Evolutionary conservation across 2,797 vertebrate species (phyloP), one percentile per base, ranked within the genome.

Genomic region (Pterois miles): DNA sequence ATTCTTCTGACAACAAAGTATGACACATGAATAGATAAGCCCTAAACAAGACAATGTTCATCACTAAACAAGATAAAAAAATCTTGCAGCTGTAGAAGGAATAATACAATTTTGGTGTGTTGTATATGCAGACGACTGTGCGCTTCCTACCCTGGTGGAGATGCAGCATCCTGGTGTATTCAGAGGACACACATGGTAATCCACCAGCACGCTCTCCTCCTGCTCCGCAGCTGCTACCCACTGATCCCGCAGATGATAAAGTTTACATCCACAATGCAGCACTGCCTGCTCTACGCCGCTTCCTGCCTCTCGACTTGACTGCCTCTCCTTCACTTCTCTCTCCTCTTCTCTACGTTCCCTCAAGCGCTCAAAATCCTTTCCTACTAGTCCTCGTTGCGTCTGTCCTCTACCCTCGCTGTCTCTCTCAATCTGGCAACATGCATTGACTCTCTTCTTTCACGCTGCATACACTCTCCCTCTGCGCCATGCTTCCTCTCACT

Each of bases 101-200:
- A 71, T 27, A n/a, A 54, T 6, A 38, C 56, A 10, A 1, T 14
- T 57, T 0, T 64, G 36, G 14, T 4, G 7, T 52, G 54, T 53
- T 58, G 38, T 52, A 20, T 23, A n/a, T 12, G 71, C 65, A 4
- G 71, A 63, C 20, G 58, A 34, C 48, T 58, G 36, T 36, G 54
- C 0, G 12, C 58, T 36, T 64, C 96, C 96, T 96, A 97, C 96
- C 96, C 94, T 82, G 82, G 86, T 79, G 68, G 84, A 85, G 91
- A 82, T 63, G 91, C 86, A 91, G 88, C 96, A 97, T 96, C 91
- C 92, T 96, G 96, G 91, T 79, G 93, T 84, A 68, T 89, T 93
- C 93, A 93, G 86, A 87, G 82, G 89, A 91, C 90, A 93, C 91
- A 20, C 95, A 92, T 91, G 84, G 81, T 86, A 90, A 89, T 90